Evolutionary conservation across 92 coral and sea anemone species (phyloP), one percentile per base, ranked within the genome.

Genomic region (Scolanthus callimorphus): DNA sequence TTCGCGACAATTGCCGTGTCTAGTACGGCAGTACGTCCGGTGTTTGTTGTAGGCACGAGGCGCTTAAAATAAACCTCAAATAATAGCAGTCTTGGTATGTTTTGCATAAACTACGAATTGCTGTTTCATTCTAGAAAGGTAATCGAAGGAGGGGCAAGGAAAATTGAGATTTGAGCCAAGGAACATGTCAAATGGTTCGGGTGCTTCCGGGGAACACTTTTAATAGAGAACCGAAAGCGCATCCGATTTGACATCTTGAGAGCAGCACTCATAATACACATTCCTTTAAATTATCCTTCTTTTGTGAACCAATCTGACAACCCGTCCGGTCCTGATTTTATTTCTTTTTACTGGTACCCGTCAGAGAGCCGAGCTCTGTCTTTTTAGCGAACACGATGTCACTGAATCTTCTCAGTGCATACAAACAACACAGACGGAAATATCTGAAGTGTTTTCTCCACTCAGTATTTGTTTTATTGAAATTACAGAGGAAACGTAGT

Each of bases 321-420:
- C 75, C 57, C 46, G 75, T 28, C 24, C 27, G 9, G 25, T 19
- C 58, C 57, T 68, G 75, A 68, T 68, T 68, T 61, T 60, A 39
- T 27, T 67, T 8, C 22, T 19, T 54, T 3, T 17, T 49, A 21
- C 85, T 56, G 85, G 85, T 78, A 78, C 85, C 85, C 13, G 85
- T 31, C 22, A 15, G 21, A 26, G 49, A 60, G 61, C 55, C 57
- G 55, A 54, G n/a, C n/a, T n/a, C n/a, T n/a, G n/a, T n/a, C n/a
- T n/a, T n/a, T n/a, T n/a, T n/a, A n/a, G n/a, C n/a, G n/a, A n/a
- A n/a, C n/a, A n/a, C n/a, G n/a, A n/a, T n/a, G n/a, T 50, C 43
- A 34, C 43, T 34, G 6, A 15, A 6, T 6, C 43, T 34, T 34
- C 15, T 34, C 15, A 34, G 6, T 6, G 43, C 15, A 6, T 6